Conservation (phyloP, 2,113 vertebrate species). For the Dissostichus mawsoni region DNA sequence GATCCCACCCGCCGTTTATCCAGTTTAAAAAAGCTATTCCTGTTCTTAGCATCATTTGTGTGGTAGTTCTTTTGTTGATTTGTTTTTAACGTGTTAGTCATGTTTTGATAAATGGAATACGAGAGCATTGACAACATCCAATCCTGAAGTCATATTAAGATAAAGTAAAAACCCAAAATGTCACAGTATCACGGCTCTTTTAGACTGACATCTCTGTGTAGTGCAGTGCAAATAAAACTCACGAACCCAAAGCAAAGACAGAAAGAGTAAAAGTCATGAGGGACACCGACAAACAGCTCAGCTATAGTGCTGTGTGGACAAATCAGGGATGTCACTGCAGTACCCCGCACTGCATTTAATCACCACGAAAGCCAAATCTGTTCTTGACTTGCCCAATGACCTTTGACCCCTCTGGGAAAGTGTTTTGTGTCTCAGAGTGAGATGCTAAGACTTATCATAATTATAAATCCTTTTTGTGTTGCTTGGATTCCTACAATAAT, state of each 20-base stretch:
- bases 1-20: neutral
- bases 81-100: neutral
- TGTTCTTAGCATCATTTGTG: neutral
- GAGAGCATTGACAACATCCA: neutral
- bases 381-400: neutral
- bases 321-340: neutral
- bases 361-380: neutral
- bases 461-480: constrained; percentile 7
- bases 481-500: neutral
- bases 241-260: neutral
- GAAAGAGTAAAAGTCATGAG: neutral
- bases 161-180: neutral
- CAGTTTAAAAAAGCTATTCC: constrained; percentile 6
- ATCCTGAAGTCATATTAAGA: neutral
- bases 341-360: neutral
- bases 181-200: neutral
- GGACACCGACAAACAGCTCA: neutral
- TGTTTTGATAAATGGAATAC: neutral
- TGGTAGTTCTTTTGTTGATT: neutral
- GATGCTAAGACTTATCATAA: neutral
- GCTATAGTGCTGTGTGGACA: neutral
- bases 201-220: neutral
- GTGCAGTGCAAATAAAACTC: neutral
- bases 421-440: constrained; percentile 18
- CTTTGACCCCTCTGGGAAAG: constrained; percentile 11